Percentiles rank a stretch among this genome's conserved stretches.
Evolutionary conservation across 2,113 vertebrate genomes (phyloP).

Genomic region (Chaetodon auriga): DNA sequence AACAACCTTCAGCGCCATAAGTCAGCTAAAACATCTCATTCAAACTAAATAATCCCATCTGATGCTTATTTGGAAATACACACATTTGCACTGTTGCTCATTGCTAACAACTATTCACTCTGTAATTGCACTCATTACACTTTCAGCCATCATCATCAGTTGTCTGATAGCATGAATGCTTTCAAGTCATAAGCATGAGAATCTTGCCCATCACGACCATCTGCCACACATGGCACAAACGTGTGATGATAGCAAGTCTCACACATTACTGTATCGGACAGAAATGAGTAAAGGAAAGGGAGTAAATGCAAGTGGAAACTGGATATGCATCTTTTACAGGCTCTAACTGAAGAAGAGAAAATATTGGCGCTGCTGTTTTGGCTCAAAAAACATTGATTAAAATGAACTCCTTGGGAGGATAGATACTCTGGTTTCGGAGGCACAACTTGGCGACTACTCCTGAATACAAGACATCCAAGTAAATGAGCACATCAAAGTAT

Average conservation of each 20-base stretch:
- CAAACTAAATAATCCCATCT: neutral
- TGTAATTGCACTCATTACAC: neutral
- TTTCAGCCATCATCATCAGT: neutral
- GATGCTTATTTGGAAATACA: neutral
- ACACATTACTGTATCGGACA: neutral
- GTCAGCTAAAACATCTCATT: neutral
- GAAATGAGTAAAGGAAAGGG: neutral
- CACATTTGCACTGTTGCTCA: neutral
- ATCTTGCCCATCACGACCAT: neutral
- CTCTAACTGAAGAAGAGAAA: neutral
- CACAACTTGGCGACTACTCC: neutral
- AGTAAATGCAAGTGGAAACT: neutral
- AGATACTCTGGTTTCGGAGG: neutral
- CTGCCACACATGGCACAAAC: neutral
- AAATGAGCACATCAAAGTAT: constrained; percentile 6
- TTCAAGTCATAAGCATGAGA: neutral
- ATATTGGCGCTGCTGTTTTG: neutral
- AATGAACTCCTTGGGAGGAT: constrained; percentile 4
- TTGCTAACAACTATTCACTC: neutral
- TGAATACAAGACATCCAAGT: neutral
- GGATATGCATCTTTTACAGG: neutral
- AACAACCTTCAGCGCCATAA: neutral
- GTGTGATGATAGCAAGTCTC: neutral
- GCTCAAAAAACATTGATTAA: neutral
- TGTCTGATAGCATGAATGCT: neutral